Evolutionary conservation across 2,113 vertebrate genomes (phyloP).

Genomic region (Edolisoma coerulescens): DNA sequence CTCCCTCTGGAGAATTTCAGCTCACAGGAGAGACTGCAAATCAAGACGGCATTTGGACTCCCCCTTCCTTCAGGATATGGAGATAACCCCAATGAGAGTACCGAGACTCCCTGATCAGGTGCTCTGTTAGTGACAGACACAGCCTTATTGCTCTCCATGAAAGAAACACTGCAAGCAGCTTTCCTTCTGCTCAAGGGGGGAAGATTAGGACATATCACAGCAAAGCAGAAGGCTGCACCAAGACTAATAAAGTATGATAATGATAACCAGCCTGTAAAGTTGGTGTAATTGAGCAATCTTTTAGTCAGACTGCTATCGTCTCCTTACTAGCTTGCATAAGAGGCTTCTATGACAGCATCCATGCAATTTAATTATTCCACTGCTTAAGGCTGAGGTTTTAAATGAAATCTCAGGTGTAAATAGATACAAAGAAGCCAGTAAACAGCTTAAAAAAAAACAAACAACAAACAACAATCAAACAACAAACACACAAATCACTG

Average conservation of each 20-base stretch:
- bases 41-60: fast-evolving
- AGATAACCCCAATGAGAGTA: fast-evolving
- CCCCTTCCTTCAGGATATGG: not conserved
- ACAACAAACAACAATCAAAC: not conserved
- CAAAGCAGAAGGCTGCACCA: not conserved
- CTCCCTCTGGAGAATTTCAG: not conserved
- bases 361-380: not conserved
- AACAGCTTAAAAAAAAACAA: not conserved
- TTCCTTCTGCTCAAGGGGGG: not conserved
- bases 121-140: not conserved
- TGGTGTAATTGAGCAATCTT: not conserved
- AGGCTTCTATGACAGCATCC: not conserved
- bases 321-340: not conserved
- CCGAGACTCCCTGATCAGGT: not conserved
- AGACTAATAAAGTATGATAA: not conserved
- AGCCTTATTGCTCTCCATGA: not conserved
- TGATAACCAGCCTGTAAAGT: not conserved
- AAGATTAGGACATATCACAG: not conserved
- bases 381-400: not conserved
- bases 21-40: not conserved
- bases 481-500: not conserved
- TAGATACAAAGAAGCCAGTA: not conserved
- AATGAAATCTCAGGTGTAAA: not conserved
- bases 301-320: fast-evolving
- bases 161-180: not conserved